phyloP scores from a whole-genome alignment of 2,888 invertebrate species.

The Acleris literana region DNA sequence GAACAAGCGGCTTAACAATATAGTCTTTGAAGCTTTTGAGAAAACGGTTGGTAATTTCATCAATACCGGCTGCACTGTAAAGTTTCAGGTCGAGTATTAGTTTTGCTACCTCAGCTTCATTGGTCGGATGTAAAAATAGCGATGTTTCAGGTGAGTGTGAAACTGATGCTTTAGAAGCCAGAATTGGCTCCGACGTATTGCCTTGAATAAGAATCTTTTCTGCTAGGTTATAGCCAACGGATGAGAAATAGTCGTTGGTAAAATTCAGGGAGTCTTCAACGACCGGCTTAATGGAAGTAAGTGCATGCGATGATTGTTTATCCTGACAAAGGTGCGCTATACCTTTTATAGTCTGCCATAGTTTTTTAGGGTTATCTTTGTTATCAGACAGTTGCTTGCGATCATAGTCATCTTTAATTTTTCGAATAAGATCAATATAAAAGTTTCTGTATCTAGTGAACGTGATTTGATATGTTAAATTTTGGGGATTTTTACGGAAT shows the following conservation, averaged over 20 bases:
- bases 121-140: slow-evolving; percentile 36
- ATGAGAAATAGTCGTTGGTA: slow-evolving; percentile 33
- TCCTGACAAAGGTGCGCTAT: slow-evolving; percentile 1
- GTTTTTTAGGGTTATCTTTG: slow-evolving; percentile 25
- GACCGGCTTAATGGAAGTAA: neutral
- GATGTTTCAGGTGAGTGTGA: slow-evolving; percentile 2
- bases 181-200: slow-evolving; percentile 3
- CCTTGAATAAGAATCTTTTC: slow-evolving; percentile 12
- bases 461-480: neutral
- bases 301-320: neutral
- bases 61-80: neutral
- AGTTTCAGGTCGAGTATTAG: slow-evolving; percentile 29
- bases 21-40: neutral
- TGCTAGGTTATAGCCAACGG: slow-evolving; percentile 32
- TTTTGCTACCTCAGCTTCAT: slow-evolving; percentile 20
- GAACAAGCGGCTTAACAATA: neutral
- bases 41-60: neutral
- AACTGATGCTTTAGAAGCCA: slow-evolving; percentile 4
- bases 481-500: slow-evolving; percentile 15
- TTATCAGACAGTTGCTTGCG: slow-evolving; percentile 11
- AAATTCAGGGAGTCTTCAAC: slow-evolving; percentile 18
- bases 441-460: slow-evolving; percentile 23
- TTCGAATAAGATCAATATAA: slow-evolving; percentile 21
- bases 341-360: slow-evolving; percentile 28
- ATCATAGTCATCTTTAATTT: slow-evolving; percentile 26